phyloP scores from a whole-genome alignment of 1,140 invertebrate genomes.

The Chlorops oryzae region DNA sequence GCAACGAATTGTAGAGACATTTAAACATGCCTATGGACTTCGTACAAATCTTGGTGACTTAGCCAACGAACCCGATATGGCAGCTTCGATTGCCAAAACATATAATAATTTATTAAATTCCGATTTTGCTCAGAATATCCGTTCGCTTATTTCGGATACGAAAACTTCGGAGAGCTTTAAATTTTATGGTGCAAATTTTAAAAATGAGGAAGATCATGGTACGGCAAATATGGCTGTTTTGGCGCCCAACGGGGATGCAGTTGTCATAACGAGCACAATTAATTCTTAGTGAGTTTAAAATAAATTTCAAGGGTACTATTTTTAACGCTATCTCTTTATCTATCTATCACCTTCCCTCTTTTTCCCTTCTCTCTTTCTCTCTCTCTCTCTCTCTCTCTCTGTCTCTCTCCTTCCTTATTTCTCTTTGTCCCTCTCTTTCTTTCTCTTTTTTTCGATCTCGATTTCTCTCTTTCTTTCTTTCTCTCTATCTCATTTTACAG shows the following conservation, averaged over 20 bases:
- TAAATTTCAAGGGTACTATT: no score
- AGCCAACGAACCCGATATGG: constrained; percentile 47
- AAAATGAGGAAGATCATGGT: constrained; percentile 66
- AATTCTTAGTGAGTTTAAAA: constrained; percentile 81
- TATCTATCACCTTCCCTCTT: constrained; percentile 20
- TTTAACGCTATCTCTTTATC: no score
- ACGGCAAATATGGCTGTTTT: constrained; percentile 90
- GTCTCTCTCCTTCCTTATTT: no score
- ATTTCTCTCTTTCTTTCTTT: neutral
- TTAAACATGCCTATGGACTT: constrained; percentile 90
- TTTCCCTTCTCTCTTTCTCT: constrained; percentile 8
- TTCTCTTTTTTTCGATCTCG: neutral
- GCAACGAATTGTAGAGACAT: constrained; percentile 84
- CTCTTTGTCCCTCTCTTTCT: no score
- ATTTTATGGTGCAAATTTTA: constrained; percentile 65
- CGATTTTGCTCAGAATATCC: constrained; percentile 58
- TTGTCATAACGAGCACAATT: constrained; percentile 86
- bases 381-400: no score
- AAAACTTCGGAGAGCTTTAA: constrained; percentile 60
- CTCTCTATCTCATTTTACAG: constrained; percentile 48
- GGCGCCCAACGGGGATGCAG: constrained; percentile 81
- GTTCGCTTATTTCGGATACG: constrained; percentile 58
- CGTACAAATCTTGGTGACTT: constrained; percentile 82
- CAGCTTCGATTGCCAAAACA: constrained; percentile 18
- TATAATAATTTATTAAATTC: constrained; percentile 23